A percentile compares a stretch with the other conserved stretches of the same genome.
Conservation (phyloP, 2,797 vertebrate genomes). For the Cirrhinus mrigala region DNA sequence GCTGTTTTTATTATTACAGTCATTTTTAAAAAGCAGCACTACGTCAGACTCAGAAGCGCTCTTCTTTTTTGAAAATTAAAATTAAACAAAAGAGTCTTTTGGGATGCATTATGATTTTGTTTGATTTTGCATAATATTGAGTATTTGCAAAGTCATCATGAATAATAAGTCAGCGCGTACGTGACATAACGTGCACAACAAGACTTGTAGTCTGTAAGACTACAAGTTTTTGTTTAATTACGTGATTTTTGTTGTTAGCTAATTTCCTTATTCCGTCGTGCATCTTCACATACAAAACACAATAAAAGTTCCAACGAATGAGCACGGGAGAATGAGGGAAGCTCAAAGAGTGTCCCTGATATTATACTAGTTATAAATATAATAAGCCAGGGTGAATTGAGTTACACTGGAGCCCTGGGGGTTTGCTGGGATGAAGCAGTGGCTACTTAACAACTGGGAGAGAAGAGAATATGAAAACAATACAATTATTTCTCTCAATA, state of each 20-base stretch:
- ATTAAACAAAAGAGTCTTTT: conserved; percentile 52
- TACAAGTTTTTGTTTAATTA: background rate
- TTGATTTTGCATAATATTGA: background rate
- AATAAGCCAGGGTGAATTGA: conserved; percentile 52
- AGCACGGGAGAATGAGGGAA: conserved; percentile 6
- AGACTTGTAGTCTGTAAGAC: background rate
- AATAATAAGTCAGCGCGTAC: background rate
- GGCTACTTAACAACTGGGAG: conserved; percentile 54
- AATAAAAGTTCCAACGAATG: conserved; percentile 35
- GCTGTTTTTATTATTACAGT: conserved; percentile 59
- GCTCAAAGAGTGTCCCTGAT: conserved; percentile 41
- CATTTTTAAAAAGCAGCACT: background rate
- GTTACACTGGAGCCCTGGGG: conserved; percentile 47
- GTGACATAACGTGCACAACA: background rate
- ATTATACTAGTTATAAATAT: conserved; percentile 51
- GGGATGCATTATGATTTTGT: conserved; percentile 20
- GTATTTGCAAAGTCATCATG: background rate
- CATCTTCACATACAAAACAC: background rate
- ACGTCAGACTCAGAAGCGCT: conserved; percentile 69
- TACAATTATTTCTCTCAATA: conserved; percentile 84
- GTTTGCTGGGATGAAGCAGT: conserved; percentile 47
- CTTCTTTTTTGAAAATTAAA: conserved; percentile 67
- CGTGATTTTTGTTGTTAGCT: background rate
- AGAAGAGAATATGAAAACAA: conserved; percentile 65
- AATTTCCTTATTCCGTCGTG: background rate